Percentiles rank a stretch among this genome's conserved stretches.
These are phyloP conservation scores for Phrynosoma blainvillii DNA, from an alignment of 2,113 vertebrate genomes.

Conservation along the genomic window DNA sequence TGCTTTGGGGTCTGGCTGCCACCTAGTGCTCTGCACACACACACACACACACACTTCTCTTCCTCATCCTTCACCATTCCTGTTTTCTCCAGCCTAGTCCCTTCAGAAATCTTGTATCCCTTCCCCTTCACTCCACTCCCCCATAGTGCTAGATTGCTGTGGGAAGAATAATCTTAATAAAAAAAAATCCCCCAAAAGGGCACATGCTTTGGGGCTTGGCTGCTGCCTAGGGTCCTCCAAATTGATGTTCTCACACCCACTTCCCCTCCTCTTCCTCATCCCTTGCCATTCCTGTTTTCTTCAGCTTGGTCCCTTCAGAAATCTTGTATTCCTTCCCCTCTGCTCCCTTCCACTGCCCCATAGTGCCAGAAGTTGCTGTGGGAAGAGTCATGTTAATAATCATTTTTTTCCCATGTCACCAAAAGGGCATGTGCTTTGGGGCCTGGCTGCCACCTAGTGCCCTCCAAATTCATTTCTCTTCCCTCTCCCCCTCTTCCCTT, in stretches of 20 bases:
- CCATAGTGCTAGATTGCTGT: neutral
- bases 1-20: neutral
- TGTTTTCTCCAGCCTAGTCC: slow-evolving; percentile 17
- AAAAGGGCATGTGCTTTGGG: neutral
- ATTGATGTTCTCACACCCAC: neutral
- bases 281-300: slow-evolving; percentile 14
- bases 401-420: neutral
- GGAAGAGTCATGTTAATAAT: too few relatives aligned
- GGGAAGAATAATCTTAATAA: neutral
- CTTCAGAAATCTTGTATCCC: too few relatives aligned
- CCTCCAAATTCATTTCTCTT: too few relatives aligned
- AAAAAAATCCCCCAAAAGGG: neutral
- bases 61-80: too few relatives aligned
- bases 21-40: too few relatives aligned
- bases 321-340: too few relatives aligned
- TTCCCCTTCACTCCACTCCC: too few relatives aligned
- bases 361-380: too few relatives aligned
- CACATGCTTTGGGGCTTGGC: neutral
- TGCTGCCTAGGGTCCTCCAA: neutral
- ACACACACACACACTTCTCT: neutral
- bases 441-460: neutral
- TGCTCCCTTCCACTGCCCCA: too few relatives aligned
- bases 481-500: too few relatives aligned
- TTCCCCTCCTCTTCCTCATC: too few relatives aligned
- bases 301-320: too few relatives aligned